Evolutionary conservation across 2,888 invertebrate genomes (phyloP), one percentile per base, ranked within the genome.

Genomic region (Cerastoderma edule): DNA sequence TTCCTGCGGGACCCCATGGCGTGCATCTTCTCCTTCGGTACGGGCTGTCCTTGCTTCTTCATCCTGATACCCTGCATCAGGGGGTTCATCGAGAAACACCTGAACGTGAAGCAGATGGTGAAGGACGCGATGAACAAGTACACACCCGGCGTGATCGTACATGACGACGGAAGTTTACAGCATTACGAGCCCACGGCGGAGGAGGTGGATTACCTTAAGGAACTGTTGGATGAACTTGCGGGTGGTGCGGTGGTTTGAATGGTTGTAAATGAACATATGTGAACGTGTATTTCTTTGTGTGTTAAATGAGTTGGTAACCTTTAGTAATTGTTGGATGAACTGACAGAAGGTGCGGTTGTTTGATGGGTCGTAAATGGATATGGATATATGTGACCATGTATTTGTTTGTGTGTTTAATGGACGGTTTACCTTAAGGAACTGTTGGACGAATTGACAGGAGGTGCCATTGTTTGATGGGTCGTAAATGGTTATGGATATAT

Each of bases 31-130:
- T 83, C 85, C n/a, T 88, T 88, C 69, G 85, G 83, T 32, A 81
- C 83, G 1, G 86, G 87, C 4, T 87, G 86, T 63, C 88, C 88
- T 8, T 88, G 88, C 71, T 85, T 84, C 35, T 28, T 87, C 19
- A 63, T 86, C 22, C 81, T 80, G 63, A 76, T 76, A 33, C 88
- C 88, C 1, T 87, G 87, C 67, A 57, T 82, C 19, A 32, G 71
- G 1, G 28, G 72, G 24, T 78, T 83, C 67, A 69, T 82, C 8
- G 76, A 80, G n/a, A 82, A 75, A 68, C 82, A 77, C 33, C 56
- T 84, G 5, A 65, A 84, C 48, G 70, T 75, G 0, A 79, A 78
- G 24, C 46, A 68, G 33, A 65, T 84, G 35, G 70, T 85, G 4
- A 66, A 75, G 28, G 86, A 83, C 8, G 76, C 83, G 32, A 76